Conservation (phyloP, 2,888 invertebrate species). For the Invenusta paracnida region DNA sequence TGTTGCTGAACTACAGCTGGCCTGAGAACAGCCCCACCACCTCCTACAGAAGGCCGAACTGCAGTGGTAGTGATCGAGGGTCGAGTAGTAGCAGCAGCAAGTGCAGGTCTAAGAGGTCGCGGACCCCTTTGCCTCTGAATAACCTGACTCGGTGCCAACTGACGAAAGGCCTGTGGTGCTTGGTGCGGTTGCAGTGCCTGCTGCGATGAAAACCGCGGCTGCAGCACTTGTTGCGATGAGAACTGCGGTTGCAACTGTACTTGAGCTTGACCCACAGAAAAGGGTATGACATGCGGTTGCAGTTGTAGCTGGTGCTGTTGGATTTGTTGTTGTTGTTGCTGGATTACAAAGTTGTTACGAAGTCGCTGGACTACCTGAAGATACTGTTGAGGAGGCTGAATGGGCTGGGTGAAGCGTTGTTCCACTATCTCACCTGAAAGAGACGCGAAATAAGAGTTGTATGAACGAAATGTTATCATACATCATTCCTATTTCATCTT, state of each 20-base stretch:
- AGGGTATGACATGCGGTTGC: too few relatives aligned
- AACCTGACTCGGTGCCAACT: background rate
- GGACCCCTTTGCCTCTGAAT: background rate
- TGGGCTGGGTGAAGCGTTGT: slow-evolving; percentile 32
- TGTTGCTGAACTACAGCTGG: background rate
- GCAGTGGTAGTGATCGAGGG: background rate
- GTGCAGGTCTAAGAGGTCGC: background rate
- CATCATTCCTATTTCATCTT: too few relatives aligned
- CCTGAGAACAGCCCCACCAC: background rate
- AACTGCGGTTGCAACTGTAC: background rate
- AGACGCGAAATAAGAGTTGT: too few relatives aligned
- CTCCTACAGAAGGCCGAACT: background rate
- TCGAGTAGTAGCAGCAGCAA: background rate
- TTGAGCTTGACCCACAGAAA: background rate
- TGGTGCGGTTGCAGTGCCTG: background rate
- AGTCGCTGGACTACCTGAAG: background rate
- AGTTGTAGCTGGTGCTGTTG: background rate
- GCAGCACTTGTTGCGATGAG: background rate
- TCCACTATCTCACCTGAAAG: slow-evolving; percentile 25
- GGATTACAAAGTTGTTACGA: background rate
- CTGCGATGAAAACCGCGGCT: background rate
- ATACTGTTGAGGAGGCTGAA: background rate
- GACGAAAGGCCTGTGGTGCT: background rate
- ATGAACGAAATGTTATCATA: too few relatives aligned
- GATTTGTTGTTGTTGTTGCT: background rate